A percentile compares a stretch with the other conserved stretches of the same genome.
Conservation (phyloP, 2,888 invertebrate species). For the Caradrina clavipalpis region DNA sequence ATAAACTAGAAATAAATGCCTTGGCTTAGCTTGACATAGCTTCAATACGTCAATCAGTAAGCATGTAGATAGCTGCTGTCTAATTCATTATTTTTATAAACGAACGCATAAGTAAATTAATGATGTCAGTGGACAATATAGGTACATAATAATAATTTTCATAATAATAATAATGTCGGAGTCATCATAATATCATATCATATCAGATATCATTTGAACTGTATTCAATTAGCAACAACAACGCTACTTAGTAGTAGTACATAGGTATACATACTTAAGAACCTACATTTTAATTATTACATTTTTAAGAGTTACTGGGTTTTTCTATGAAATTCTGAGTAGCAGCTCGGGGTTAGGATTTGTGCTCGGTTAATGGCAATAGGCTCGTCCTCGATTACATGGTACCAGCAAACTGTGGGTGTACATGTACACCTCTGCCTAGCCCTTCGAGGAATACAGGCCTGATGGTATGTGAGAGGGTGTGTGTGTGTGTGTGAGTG, state of each 20-base stretch:
- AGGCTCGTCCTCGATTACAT: no score
- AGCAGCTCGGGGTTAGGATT: no score
- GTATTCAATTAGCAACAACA: not conserved
- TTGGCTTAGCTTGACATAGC: not conserved
- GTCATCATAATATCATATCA: not conserved
- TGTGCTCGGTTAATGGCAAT: no score
- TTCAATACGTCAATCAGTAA: slow-evolving; percentile 27
- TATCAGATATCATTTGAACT: slow-evolving; percentile 4
- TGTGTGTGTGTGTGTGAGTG: no score
- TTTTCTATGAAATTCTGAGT: no score
- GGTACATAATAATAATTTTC: not conserved
- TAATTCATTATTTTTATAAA: slow-evolving; percentile 19
- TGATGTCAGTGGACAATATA: slow-evolving; percentile 6
- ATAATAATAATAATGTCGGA: not conserved
- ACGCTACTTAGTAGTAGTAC: not conserved
- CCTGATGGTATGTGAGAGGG: no score
- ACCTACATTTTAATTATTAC: not conserved
- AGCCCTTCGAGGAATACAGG: no score
- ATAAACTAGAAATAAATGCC: no score
- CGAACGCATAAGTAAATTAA: slow-evolving; percentile 8
- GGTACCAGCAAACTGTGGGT: no score
- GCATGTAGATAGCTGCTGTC: slow-evolving; percentile 27
- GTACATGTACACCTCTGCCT: no score
- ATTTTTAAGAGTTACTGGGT: no score
- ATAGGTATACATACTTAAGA: not conserved